phyloP scores from a whole-genome alignment of 2,113 vertebrate genomes.

The Emydocephalus ijimae region DNA sequence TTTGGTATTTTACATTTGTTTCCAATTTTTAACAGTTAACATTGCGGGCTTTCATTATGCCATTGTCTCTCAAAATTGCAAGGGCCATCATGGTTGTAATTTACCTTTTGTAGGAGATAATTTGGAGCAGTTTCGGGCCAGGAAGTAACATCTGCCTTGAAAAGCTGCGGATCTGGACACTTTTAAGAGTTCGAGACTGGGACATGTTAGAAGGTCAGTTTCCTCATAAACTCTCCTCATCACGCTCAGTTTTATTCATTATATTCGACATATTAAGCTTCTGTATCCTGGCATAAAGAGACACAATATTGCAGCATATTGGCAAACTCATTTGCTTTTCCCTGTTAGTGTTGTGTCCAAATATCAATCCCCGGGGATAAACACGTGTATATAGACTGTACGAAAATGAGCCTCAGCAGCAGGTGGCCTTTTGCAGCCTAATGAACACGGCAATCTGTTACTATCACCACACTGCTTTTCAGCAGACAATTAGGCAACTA shows the following conservation, averaged over 20 bases:
- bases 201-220: constrained; percentile 71
- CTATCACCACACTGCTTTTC: constrained; percentile 89
- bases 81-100: constrained; percentile 65
- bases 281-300: constrained; percentile 93
- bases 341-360: constrained; percentile 92
- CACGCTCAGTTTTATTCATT: constrained; percentile 86
- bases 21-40: constrained; percentile 70
- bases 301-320: constrained; percentile 98
- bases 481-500: constrained; percentile 99
- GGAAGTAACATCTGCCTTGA: constrained; percentile 72
- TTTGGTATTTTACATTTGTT: constrained; percentile 67
- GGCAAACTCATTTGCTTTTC: constrained; percentile 98
- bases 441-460: constrained; percentile 99
- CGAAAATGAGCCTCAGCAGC: constrained; percentile 91
- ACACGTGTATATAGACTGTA: constrained; percentile 88
- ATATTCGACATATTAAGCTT: constrained; percentile 94
- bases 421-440: constrained; percentile 99
- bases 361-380: constrained; percentile 87
- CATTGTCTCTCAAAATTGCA: constrained; percentile 70
- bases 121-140: constrained; percentile 67
- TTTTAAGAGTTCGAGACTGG: constrained; percentile 62
- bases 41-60: constrained; percentile 60
- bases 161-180: constrained; percentile 47
- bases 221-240: constrained; percentile 74
- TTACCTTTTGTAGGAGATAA: constrained; percentile 74